phyloP scores from a whole-genome alignment of 2,797 vertebrate genomes.

The Labeo calbasu region DNA sequence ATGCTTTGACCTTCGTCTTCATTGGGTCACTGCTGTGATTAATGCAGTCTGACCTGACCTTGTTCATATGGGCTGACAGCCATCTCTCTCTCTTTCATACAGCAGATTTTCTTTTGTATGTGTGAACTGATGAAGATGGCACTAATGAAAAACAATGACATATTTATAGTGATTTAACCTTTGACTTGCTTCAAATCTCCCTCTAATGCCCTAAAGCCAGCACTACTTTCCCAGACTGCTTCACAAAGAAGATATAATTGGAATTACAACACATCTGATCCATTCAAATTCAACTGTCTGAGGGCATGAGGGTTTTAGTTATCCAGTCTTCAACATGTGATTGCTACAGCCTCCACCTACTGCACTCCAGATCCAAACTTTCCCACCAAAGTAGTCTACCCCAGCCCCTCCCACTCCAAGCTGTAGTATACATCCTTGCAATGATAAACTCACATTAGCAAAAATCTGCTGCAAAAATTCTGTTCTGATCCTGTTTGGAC shows the following conservation, averaged over 20 bases:
- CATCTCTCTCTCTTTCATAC: neutral
- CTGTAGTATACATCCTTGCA: constrained; percentile 46
- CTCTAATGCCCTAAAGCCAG: neutral
- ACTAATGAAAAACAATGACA: constrained; percentile 34
- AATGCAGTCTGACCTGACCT: constrained; percentile 31
- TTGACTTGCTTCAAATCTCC: constrained; percentile 20
- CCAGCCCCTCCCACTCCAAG: constrained; percentile 52
- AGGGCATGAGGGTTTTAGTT: constrained; percentile 21
- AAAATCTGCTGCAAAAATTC: constrained; percentile 59
- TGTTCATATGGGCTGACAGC: constrained; percentile 10
- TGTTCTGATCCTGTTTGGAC: constrained; percentile 65
- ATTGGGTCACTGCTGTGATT: constrained; percentile 22
- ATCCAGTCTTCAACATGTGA: constrained; percentile 3
- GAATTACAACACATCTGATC: constrained; percentile 35
- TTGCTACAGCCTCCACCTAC: constrained; percentile 6
- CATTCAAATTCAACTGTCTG: constrained; percentile 4
- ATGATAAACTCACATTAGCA: constrained; percentile 50
- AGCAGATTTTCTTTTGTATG: neutral
- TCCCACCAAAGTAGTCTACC: constrained; percentile 41
- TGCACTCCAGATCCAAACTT: constrained; percentile 40
- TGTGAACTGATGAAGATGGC: constrained; percentile 15
- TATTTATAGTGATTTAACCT: constrained; percentile 40
- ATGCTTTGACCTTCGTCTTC: constrained; percentile 22
- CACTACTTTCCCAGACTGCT: constrained; percentile 28
- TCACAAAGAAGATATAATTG: constrained; percentile 14